Conservation (phyloP, 2,113 vertebrate genomes). For the Phyllopteryx taeniolatus region DNA sequence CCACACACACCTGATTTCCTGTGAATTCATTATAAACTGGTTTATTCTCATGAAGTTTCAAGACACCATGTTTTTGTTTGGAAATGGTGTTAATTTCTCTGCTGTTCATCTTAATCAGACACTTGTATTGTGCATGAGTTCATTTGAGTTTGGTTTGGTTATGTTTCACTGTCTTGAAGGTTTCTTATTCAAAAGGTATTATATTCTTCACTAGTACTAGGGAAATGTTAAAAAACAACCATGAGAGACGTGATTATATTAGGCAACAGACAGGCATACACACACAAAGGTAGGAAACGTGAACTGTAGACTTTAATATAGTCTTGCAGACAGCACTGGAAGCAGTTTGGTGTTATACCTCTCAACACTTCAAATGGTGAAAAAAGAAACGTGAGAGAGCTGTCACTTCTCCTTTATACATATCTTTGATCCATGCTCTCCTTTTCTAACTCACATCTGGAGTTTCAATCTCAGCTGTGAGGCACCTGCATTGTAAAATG, state of each 20-base stretch:
- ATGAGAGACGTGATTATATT: neutral
- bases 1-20: conserved; percentile 34
- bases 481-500: conserved; percentile 13
- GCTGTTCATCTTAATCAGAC: neutral
- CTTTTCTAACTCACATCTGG: conserved; percentile 5
- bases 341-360: neutral
- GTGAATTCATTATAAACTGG: conserved; percentile 32
- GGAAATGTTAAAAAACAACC: neutral
- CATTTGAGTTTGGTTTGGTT: neutral
- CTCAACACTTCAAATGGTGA: conserved; percentile 13
- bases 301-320: neutral
- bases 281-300: neutral
- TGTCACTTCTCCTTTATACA: conserved; percentile 16
- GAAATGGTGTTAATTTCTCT: conserved; percentile 15
- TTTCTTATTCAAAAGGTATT: no score
- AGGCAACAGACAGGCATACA: no score
- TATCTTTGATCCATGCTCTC: conserved; percentile 26
- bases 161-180: neutral
- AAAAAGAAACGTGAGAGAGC: conserved; percentile 13
- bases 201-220: neutral
- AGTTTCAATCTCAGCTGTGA: neutral
- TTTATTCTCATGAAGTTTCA: conserved; percentile 1
- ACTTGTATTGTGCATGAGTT: neutral
- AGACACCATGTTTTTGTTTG: conserved; percentile 15
- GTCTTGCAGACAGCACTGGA: neutral